These are phyloP conservation scores for Hoplodrina blanda DNA, from an alignment of 2,888 invertebrate species.

Conservation along the genomic window DNA sequence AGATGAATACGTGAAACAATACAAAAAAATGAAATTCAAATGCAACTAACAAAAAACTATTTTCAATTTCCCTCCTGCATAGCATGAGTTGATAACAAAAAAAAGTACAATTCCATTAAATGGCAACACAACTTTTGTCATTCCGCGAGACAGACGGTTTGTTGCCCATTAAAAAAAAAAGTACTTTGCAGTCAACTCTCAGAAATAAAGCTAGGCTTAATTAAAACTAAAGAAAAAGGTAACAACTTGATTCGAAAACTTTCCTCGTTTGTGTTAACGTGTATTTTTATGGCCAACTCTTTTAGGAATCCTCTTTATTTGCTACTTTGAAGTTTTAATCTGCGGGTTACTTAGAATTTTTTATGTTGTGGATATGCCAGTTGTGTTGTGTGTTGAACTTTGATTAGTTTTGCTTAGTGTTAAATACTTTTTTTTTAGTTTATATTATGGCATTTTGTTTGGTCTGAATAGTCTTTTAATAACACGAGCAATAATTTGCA, in stretches of 20 bases:
- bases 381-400: background rate
- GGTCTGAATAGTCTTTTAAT: no score
- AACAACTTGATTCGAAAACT: slow-evolving; percentile 63
- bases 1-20: background rate
- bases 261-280: slow-evolving; percentile 59
- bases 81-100: slow-evolving; percentile 19
- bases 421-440: no score
- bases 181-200: slow-evolving; percentile 40
- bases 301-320: slow-evolving; percentile 55
- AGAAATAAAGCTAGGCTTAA: slow-evolving; percentile 58
- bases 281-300: slow-evolving; percentile 53
- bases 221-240: slow-evolving; percentile 61
- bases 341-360: slow-evolving; percentile 2
- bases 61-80: slow-evolving; percentile 10
- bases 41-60: slow-evolving; percentile 2
- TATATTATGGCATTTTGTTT: no score
- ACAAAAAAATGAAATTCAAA: background rate
- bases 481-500: no score
- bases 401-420: background rate
- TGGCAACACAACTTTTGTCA: slow-evolving; percentile 38
- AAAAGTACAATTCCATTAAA: slow-evolving; percentile 26
- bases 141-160: slow-evolving; percentile 31
- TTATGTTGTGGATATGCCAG: background rate
- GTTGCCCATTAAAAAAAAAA: slow-evolving; percentile 49
- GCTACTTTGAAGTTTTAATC: slow-evolving; percentile 49